phyloP scores from a whole-genome alignment of 2,888 invertebrate species.

The Glyphotaelius pellucidus region DNA sequence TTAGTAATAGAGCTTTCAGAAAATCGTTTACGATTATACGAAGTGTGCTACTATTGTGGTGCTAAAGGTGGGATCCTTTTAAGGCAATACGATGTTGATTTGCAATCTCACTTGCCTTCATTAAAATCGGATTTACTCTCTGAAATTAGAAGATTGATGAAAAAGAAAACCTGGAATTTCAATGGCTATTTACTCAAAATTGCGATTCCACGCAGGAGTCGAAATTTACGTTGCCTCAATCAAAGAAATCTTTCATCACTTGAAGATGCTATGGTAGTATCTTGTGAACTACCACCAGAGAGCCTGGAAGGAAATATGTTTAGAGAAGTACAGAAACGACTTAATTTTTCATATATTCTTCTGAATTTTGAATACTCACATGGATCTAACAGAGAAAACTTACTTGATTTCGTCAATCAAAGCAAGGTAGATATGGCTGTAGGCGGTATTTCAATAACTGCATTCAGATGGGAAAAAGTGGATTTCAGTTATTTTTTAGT shows the following conservation, averaged over 20 bases:
- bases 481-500: constrained; percentile 32
- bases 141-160: neutral
- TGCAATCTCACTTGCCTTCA: neutral
- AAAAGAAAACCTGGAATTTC: neutral
- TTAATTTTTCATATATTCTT: constrained; percentile 30
- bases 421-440: constrained; percentile 28
- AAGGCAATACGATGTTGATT: neutral
- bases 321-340: neutral
- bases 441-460: constrained; percentile 41
- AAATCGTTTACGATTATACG: constrained; percentile 2
- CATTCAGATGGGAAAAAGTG: neutral
- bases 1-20: constrained; percentile 14
- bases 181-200: neutral
- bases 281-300: neutral
- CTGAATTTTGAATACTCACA: neutral
- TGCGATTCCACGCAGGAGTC: neutral
- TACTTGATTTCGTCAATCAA: neutral
- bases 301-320: constrained; percentile 3
- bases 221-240: neutral
- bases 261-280: neutral
- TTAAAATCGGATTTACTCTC: neutral
- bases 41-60: neutral
- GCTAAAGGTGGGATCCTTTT: neutral
- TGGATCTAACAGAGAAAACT: neutral
- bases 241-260: neutral